Evolutionary conservation across 1,140 invertebrate genomes (phyloP).

Genomic region (Lysiphlebus fabarum): DNA sequence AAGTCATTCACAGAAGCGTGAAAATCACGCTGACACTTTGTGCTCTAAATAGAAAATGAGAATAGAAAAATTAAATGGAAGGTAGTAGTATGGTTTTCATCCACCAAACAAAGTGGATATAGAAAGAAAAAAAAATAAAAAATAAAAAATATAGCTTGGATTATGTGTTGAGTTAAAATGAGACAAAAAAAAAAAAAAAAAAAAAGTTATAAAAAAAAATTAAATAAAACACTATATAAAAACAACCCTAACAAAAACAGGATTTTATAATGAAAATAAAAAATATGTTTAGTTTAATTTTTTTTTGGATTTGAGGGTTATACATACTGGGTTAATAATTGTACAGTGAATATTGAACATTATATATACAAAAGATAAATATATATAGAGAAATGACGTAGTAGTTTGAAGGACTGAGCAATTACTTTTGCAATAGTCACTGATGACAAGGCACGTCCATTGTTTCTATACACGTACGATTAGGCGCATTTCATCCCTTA

Average conservation of each 20-base stretch:
- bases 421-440: constrained; percentile 51
- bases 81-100: not conserved
- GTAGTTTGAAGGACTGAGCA: constrained; percentile 28
- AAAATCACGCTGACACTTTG: constrained; percentile 1
- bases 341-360: no score
- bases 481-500: constrained; percentile 35
- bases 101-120: not conserved
- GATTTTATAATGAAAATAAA: no score
- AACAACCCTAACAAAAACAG: not conserved
- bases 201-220: not conserved
- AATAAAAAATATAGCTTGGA: constrained; percentile 24
- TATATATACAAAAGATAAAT: no score
- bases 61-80: constrained; percentile 8
- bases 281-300: no score
- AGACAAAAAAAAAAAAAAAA: not conserved
- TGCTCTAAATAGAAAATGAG: not conserved
- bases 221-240: no score
- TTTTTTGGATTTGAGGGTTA: no score
- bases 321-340: no score
- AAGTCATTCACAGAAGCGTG: not conserved
- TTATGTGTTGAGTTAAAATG: not conserved
- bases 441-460: constrained; percentile 46
- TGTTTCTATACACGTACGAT: constrained; percentile 47
- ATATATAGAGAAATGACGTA: no score
- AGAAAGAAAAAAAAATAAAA: not conserved